Base-by-base conservation (phyloP, 2,113 vertebrate species). In the Pimephales promelas region DNA sequence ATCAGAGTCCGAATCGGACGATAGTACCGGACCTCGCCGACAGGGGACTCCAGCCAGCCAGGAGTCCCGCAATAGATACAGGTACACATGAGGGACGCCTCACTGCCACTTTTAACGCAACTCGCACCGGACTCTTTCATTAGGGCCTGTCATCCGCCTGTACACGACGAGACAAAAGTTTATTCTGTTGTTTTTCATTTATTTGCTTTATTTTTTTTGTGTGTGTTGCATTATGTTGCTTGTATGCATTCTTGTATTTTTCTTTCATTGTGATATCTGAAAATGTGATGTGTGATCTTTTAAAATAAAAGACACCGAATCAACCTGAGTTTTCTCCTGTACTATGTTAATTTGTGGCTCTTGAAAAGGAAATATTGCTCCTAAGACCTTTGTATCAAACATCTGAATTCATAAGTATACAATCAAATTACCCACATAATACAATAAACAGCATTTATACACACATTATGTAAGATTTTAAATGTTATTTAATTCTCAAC, bases 11-110 rank as follows among this genome's bases (percentile, higher is more conserved):
- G 94, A 93, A 52, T 94, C 94, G 0, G 93, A 95, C 14, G 80
- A 84, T 83, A 90, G 89, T 84, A 45, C 82, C 5, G 86, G 36
- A 47, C 90, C 90, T 85, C 91, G 72, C 83, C 91, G 91, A 89
- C 91, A 87, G n/a, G 93, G 88, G 88, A 90, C 92, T 75, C 75
- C 91, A 0, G 85, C 91, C 88, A 92, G 89, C 81, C 92, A 90
- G 86, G 92, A 94, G 88, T 89, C 92, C 8, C 86, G 88, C 91
- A 93, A 87, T 91, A 93, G 92, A 94, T 94, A 95, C 94, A 94
- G 94, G 94, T 95, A 95, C 89, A 93, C 88, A 93, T 94, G 93
- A 94, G 88, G 88, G 77, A 75, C 40, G 73, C 47, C 68, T 83
- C 79, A 49, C 49, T 85, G 26, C 82, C n/a, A 36, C 83, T 77